These are phyloP conservation scores for Pristionchus entomophagus DNA, from an alignment of 2,888 invertebrate genomes.

Conservation along the genomic window DNA sequence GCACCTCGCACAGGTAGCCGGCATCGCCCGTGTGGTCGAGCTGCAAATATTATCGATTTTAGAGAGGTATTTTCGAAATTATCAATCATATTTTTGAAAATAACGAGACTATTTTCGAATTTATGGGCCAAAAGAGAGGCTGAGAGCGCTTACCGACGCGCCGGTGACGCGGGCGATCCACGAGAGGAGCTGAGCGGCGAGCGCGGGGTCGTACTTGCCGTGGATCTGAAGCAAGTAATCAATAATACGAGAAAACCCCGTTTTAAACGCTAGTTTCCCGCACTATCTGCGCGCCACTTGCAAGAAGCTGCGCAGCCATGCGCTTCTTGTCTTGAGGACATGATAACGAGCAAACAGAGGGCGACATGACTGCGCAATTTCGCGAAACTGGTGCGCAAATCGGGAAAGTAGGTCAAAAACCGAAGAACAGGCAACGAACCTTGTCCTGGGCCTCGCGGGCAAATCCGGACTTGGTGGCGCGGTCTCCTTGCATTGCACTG, in stretches of 20 bases:
- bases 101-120: not conserved
- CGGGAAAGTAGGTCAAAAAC: not conserved
- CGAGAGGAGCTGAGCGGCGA: constrained; percentile 91
- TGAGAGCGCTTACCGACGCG: constrained; percentile 79
- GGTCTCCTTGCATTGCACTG: constrained; percentile 46
- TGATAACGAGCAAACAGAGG: no score
- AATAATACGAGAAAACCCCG: no score
- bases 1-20: constrained; percentile 90
- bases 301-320: no score
- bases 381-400: not conserved
- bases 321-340: no score
- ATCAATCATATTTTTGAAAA: not conserved
- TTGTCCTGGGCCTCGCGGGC: constrained; percentile 74
- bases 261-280: no score
- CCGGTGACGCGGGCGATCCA: constrained; percentile 91
- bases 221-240: constrained; percentile 82
- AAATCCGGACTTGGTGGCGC: constrained; percentile 73
- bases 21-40: constrained; percentile 88
- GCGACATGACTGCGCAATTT: not conserved
- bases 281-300: no score
- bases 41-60: constrained; percentile 76
- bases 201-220: constrained; percentile 95
- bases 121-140: no score
- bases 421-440: not conserved
- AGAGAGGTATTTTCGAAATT: not conserved